phyloP scores from a whole-genome alignment of 1,140 invertebrate genomes.

The Euwallacea similis region DNA sequence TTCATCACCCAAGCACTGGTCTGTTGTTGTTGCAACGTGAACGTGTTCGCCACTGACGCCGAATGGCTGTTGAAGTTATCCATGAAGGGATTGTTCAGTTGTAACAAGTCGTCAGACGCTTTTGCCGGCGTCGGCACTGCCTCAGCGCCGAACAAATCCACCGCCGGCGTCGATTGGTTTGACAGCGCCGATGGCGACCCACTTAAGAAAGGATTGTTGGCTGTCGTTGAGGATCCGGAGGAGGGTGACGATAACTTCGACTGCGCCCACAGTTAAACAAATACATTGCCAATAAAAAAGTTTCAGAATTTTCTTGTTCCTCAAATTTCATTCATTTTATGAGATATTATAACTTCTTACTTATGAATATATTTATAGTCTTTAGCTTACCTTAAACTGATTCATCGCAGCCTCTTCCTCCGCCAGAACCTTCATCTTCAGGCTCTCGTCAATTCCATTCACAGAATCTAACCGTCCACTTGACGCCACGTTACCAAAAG shows the following conservation, averaged over 20 bases:
- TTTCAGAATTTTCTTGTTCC: background rate
- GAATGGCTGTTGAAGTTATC: conserved; percentile 73
- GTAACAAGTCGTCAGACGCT: conserved; percentile 87
- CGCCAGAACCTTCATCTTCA: conserved; percentile 84
- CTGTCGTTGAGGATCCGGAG: conserved; percentile 54
- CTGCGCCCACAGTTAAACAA: conserved; percentile 52
- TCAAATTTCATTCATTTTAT: too few relatives aligned
- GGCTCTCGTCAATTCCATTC: conserved; percentile 81
- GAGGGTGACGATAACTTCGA: conserved; percentile 77
- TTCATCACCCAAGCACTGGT: conserved; percentile 71
- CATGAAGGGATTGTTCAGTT: conserved; percentile 88
- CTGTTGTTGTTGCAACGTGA: conserved; percentile 46
- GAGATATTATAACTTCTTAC: too few relatives aligned
- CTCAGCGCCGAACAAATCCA: conserved; percentile 71
- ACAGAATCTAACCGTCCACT: conserved; percentile 70
- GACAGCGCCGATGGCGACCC: conserved; percentile 58
- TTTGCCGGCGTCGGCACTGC: conserved; percentile 56
- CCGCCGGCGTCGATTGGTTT: conserved; percentile 59
- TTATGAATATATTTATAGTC: background rate
- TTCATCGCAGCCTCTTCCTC: conserved; percentile 95
- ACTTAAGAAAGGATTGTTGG: conserved; percentile 80
- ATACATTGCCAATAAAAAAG: background rate
- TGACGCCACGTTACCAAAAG: conserved; percentile 79
- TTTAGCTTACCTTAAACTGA: conserved; percentile 81
- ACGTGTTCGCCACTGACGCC: conserved; percentile 47